Base-by-base conservation (phyloP, 2,113 vertebrate genomes). In the Callopanchax toddi region DNA sequence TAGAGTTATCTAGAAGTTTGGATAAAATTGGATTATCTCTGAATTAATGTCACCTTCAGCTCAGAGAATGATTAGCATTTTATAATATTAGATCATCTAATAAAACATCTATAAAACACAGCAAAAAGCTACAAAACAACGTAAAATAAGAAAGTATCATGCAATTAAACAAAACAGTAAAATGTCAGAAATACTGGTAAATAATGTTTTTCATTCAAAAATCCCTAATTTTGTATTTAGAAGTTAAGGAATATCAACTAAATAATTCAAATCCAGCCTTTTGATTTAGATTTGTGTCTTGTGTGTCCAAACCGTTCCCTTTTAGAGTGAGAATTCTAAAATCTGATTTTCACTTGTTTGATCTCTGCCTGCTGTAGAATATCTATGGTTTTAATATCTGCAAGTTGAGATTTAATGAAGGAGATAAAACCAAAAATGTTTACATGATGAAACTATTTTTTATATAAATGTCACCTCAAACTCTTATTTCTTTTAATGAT, bases 291-390 rank as follows among this genome's bases (percentile, higher is more conserved):
- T 52, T 17, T 3, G 5, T n/a, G 6, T 34, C 11, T 34, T 20
- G 25, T 51, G 20, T 40, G 2, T 18, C 56, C 18, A 15, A 44
- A 67, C 55, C 46, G 59, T 22, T 55, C 34, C 18, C 18, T 13
- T 69, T 62, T 21, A n/a, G 55, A 56, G 2, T 16, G 21, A 22
- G 17, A 6, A 9, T 23, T 43, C 12, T 34, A 37, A 17, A 65
- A n/a, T 25, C 46, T 6, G 67, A 20, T 29, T 48, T 12, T 26
- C 22, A 62, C 42, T 58, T 23, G n/a, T 66, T 68, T 71, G 59
- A 67, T 80, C 60, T 58, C 26, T 63, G 21, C 22, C 21, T 6
- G n/a, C 13, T 16, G 2, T 36, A 36, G 60, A 66, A 29, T 49
- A n/a, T n/a, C n/a, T n/a, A n/a, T 45, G n/a, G 56, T 39, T 64